A percentile compares a stretch with the other conserved stretches of the same genome.
phyloP scores from a whole-genome alignment of 2,113 vertebrate genomes.

The Toxotes jaculatrix region DNA sequence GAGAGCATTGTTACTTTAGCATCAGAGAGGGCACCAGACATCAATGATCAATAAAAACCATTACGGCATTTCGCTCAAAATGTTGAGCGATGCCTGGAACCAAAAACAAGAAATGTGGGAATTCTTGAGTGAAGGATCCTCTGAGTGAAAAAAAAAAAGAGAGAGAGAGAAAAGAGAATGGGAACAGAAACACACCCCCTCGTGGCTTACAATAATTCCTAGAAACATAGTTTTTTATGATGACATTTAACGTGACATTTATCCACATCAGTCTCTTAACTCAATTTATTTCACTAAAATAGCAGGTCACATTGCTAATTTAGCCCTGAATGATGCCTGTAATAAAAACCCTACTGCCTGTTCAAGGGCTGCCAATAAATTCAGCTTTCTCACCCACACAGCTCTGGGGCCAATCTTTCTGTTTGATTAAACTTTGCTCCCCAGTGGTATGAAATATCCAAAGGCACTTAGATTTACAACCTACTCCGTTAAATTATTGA shows the following conservation, averaged over 20 bases:
- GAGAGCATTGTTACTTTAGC: slow-evolving; percentile 68
- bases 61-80: slow-evolving; percentile 74
- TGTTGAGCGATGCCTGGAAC: slow-evolving; percentile 66
- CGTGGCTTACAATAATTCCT: slow-evolving; percentile 39
- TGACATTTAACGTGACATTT: slow-evolving; percentile 82
- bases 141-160: neutral
- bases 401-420: slow-evolving; percentile 74
- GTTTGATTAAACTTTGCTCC: slow-evolving; percentile 82
- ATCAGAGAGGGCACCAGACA: slow-evolving; percentile 59
- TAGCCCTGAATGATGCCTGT: slow-evolving; percentile 75
- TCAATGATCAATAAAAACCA: slow-evolving; percentile 79
- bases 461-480: slow-evolving; percentile 77
- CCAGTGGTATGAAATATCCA: slow-evolving; percentile 72
- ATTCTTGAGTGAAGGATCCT: slow-evolving; percentile 47
- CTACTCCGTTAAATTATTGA: slow-evolving; percentile 74
- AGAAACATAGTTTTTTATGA: slow-evolving; percentile 53
- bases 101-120: slow-evolving; percentile 51
- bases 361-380: slow-evolving; percentile 78
- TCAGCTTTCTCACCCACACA: slow-evolving; percentile 64
- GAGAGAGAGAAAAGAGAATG: neutral
- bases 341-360: slow-evolving; percentile 76
- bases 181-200: slow-evolving; percentile 34
- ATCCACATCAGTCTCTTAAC: slow-evolving; percentile 74
- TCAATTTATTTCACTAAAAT: slow-evolving; percentile 75
- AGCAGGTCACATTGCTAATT: slow-evolving; percentile 78